Evolutionary conservation across 2,797 vertebrate species (phyloP), one percentile per base, ranked within the genome.

Genomic region (Gymnocypris eckloni): DNA sequence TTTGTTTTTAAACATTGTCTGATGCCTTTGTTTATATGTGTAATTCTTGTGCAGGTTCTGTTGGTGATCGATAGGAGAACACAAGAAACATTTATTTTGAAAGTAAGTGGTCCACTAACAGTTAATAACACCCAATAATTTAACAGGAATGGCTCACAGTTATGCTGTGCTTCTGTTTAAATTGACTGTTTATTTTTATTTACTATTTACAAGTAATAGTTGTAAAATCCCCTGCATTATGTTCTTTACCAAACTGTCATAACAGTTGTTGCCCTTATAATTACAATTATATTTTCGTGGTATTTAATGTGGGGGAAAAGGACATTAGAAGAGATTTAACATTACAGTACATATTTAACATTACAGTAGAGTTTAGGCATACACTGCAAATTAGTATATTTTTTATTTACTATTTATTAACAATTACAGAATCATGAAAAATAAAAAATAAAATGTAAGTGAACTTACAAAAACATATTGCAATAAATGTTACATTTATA

Each of bases 61-160:
- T 94, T 99, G 94, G 97, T 99, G 92, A 96, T 98, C 95, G 98
- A 99, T 93, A 98, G 97, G 92, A 96, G 96, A 92, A 98, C 98
- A 61, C 96, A 98, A 75, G 96, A 99, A 95, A 99, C 96, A 22
- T 98, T 98, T 90, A 95, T 99, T 93, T 92, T 99, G 87, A 99
- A 99, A 95, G 98, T 99, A 94, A 97, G 97, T 85, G 48, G 64
- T 64, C 69, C 33, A 15, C 18, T 79, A 43, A 28, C 13, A 43
- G 9, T 48, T 28, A 33, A 80, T 66, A 50, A 67, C 20, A 41
- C 12, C 39, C n/a, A 43, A 79, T 2, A n/a, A 41, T 33, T 54
- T 50, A 54, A 76, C 13, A 11, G 13, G 13, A 28, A 50, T 73
- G 20, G 4, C 4, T 33, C 18, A 37, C 9, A 18, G 43, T 9